A percentile compares a stretch with the other conserved stretches of the same genome.
Conservation (phyloP, 2,888 invertebrate species). For the Macrophya annulata region DNA sequence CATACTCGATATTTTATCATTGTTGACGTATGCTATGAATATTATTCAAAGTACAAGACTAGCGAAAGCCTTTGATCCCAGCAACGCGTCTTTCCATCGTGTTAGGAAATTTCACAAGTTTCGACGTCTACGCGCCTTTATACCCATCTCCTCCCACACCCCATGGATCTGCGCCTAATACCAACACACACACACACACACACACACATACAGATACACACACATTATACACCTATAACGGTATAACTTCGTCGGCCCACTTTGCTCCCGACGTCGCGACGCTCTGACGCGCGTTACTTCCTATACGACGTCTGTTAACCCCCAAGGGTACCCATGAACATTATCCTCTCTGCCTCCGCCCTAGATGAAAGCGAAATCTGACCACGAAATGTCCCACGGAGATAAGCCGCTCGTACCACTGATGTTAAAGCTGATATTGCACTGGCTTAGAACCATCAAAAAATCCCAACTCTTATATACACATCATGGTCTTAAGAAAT, state of each 20-base stretch:
- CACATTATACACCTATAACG: conserved; percentile 1
- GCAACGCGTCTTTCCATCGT: conserved; percentile 35
- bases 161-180: neutral
- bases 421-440: conserved; percentile 21
- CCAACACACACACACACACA: neutral
- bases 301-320: conserved; percentile 47
- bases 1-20: conserved; percentile 55
- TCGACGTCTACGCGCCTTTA: conserved; percentile 44
- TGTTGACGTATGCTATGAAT: conserved; percentile 50
- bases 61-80: conserved; percentile 51
- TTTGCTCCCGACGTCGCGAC: conserved; percentile 33
- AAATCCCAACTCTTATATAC: neutral
- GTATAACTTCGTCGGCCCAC: conserved; percentile 37
- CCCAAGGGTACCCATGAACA: conserved; percentile 39
- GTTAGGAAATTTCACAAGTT: conserved; percentile 48
- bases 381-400: conserved; percentile 45
- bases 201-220: neutral
- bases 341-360: conserved; percentile 39
- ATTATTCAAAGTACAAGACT: conserved; percentile 53
- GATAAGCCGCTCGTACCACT: conserved; percentile 7
- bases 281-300: conserved; percentile 21
- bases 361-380: conserved; percentile 46
- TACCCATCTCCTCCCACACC: neutral
- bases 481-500: neutral
- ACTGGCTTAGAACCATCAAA: neutral